These are phyloP conservation scores for Catamblyrhynchus diadema DNA, from an alignment of 2,797 vertebrate genomes.

Conservation along the genomic window DNA sequence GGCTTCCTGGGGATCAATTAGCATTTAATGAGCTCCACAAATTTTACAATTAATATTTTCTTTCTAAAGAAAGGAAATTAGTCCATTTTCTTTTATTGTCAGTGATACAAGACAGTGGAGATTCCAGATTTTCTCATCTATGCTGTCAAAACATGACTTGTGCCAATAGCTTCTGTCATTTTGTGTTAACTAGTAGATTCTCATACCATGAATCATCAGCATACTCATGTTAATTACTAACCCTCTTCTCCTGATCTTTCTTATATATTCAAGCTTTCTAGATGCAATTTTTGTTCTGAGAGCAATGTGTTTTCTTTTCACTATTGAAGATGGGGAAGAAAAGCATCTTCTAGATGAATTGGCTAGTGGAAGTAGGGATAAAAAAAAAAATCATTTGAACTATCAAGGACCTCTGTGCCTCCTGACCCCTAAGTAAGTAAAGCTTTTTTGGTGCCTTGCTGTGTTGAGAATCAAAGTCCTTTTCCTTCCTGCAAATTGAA, in stretches of 20 bases:
- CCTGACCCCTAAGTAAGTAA: neutral
- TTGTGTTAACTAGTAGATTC: neutral
- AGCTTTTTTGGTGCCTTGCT: neutral
- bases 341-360: neutral
- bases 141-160: neutral
- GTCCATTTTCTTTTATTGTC: neutral
- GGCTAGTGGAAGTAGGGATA: neutral
- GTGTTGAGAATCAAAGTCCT: neutral
- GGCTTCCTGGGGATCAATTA: neutral
- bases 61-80: neutral
- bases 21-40: neutral
- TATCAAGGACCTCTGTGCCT: neutral
- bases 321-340: neutral
- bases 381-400: neutral
- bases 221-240: neutral
- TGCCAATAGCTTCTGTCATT: neutral
- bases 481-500: neutral
- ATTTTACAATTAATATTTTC: neutral
- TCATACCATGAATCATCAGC: neutral
- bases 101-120: neutral
- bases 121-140: neutral
- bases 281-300: neutral
- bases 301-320: neutral
- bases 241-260: neutral
- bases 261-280: neutral